Evolutionary conservation across 2,888 invertebrate species (phyloP).

Genomic region (Synergus itoensis): DNA sequence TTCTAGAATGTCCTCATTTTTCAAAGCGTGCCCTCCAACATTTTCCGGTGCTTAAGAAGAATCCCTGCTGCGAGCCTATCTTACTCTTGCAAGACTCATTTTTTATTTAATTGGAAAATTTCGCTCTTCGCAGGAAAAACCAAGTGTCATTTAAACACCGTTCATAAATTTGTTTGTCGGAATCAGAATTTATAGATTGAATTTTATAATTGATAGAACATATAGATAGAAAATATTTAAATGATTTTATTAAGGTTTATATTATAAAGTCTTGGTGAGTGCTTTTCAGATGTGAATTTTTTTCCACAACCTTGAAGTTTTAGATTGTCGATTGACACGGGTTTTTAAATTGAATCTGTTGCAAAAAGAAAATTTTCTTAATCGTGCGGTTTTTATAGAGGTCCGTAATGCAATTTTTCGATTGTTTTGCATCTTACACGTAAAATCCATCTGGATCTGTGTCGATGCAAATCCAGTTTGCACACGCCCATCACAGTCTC

Average conservation of each 20-base stretch:
- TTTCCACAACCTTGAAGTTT: neutral
- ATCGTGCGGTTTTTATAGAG: slow-evolving; percentile 12
- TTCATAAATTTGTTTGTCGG: no score
- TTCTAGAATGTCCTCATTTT: slow-evolving; percentile 25
- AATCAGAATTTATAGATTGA: no score
- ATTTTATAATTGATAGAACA: neutral
- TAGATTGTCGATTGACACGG: neutral
- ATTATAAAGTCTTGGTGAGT: neutral
- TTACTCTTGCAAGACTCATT: neutral
- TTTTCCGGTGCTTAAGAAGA: neutral
- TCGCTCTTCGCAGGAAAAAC: neutral
- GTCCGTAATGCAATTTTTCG: slow-evolving; percentile 28
- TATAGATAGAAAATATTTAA: neutral
- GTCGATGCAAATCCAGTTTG: slow-evolving; percentile 33
- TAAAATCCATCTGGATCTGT: slow-evolving; percentile 39
- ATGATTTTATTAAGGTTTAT: neutral
- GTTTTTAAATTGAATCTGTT: neutral
- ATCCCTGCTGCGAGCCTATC: neutral
- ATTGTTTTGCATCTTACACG: slow-evolving; percentile 35
- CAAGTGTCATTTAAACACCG: neutral
- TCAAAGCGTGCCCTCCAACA: neutral
- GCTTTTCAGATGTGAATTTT: neutral
- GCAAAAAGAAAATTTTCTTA: neutral
- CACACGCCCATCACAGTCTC: slow-evolving; percentile 45
- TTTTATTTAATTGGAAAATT: neutral